Conservation (phyloP, 2,797 vertebrate species). For the Sebastes cheni region DNA sequence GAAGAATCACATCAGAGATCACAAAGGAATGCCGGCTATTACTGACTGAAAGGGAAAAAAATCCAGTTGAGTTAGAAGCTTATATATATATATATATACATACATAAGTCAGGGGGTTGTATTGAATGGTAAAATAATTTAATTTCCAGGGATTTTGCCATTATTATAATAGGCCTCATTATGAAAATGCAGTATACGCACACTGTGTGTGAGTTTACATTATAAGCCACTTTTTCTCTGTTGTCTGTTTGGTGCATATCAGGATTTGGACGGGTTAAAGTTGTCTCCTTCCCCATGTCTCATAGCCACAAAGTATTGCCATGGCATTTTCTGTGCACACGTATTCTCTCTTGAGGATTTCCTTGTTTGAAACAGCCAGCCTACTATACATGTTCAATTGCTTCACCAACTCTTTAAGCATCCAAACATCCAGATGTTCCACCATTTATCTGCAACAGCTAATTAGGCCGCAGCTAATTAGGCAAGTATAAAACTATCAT, state of each 20-base stretch:
- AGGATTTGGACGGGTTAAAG: neutral
- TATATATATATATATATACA: neutral
- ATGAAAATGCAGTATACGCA: neutral
- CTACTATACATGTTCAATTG: neutral
- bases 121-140: neutral
- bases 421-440: constrained; percentile 52
- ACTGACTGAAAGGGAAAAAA: neutral
- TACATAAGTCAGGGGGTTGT: neutral
- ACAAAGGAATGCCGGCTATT: constrained; percentile 1
- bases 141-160: neutral
- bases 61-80: constrained; percentile 19
- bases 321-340: neutral
- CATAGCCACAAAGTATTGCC: neutral
- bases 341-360: neutral
- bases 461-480: constrained; percentile 61
- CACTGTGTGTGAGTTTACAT: neutral
- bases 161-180: constrained; percentile 24
- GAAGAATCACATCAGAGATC: constrained; percentile 7
- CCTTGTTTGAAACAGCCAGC: neutral
- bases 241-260: neutral
- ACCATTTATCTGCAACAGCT: constrained; percentile 37
- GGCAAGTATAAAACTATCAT: constrained; percentile 14
- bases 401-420: constrained; percentile 13
- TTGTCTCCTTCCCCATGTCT: neutral
- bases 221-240: neutral